Percentiles rank a stretch among this genome's conserved stretches.
Evolutionary conservation across 2,888 invertebrate genomes (phyloP).

Genomic region (Sinopyrophorus schimmeli): DNA sequence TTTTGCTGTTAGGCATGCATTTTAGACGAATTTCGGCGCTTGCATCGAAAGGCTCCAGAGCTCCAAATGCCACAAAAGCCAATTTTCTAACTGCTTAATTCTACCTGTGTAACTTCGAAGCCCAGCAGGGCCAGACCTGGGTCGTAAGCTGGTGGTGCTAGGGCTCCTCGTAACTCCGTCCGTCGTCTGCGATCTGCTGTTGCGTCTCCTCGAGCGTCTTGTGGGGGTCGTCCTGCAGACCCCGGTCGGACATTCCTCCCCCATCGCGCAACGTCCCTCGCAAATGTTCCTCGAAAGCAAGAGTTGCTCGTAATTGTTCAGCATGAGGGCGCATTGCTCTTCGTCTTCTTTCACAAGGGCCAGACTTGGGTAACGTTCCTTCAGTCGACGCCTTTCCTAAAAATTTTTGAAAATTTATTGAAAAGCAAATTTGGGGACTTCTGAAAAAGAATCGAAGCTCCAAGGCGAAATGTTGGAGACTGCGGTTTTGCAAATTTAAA

Average conservation of each 20-base stretch:
- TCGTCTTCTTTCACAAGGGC: conserved; percentile 74
- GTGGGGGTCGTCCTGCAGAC: conserved; percentile 38
- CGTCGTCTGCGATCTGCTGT: conserved; percentile 46
- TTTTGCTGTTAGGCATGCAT: neutral
- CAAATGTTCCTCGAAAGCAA: conserved; percentile 79
- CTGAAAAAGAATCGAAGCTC: too few relatives aligned
- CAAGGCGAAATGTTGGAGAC: too few relatives aligned
- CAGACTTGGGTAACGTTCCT: conserved; percentile 82
- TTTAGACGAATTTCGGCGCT: too few relatives aligned
- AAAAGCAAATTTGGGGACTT: too few relatives aligned
- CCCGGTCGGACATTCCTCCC: conserved; percentile 85
- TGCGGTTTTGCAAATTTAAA: too few relatives aligned
- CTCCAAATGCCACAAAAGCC: too few relatives aligned
- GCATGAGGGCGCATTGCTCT: conserved; percentile 74
- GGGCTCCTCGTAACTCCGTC: conserved; percentile 50
- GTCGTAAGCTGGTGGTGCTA: conserved; percentile 60
- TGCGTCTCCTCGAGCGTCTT: conserved; percentile 40
- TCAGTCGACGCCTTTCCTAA: conserved; percentile 81
- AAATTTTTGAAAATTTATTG: conserved; percentile 23
- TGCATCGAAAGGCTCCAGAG: too few relatives aligned
- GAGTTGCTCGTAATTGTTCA: conserved; percentile 83
- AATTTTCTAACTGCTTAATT: conserved; percentile 2
- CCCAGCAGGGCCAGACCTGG: conserved; percentile 79
- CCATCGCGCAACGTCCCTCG: conserved; percentile 83
- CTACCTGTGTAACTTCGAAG: conserved; percentile 72